Percentiles rank a stretch among this genome's conserved stretches.
phyloP scores from a whole-genome alignment of 2,797 vertebrate species.

The Kryptopterus vitreolus region DNA sequence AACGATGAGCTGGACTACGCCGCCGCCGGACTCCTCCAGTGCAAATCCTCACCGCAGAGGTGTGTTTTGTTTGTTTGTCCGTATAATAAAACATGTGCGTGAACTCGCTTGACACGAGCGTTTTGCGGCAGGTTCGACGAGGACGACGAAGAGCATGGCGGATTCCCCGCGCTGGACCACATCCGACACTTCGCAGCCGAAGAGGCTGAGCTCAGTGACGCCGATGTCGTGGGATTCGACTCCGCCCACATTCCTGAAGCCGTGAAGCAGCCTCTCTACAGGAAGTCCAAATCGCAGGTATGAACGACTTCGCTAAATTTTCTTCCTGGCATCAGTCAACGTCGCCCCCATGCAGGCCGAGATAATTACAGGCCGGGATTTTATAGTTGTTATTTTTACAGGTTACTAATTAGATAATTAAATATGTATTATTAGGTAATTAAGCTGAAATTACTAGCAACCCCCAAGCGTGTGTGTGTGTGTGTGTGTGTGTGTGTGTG shows the following conservation, averaged over 20 bases:
- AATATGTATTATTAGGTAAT: conserved; percentile 33
- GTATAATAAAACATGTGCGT: background rate
- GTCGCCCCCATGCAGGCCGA: background rate
- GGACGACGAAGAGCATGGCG: conserved; percentile 82
- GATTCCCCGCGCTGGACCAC: conserved; percentile 93
- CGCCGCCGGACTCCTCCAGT: conserved; percentile 79
- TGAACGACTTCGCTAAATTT: background rate
- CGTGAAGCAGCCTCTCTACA: conserved; percentile 93
- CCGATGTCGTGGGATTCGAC: conserved; percentile 81
- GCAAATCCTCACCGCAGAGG: conserved; percentile 88
- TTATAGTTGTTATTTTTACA: background rate
- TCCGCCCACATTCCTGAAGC: conserved; percentile 84
- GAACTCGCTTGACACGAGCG: background rate
- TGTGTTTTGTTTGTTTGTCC: conserved; percentile 50
- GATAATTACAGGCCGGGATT: background rate
- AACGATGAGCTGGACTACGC: conserved; percentile 84
- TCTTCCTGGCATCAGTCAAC: background rate
- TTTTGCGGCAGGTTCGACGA: conserved; percentile 80
- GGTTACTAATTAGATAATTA: conserved; percentile 29
- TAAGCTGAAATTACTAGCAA: conserved; percentile 23
- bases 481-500: background rate
- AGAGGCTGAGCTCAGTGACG: conserved; percentile 88
- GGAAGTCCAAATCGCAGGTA: conserved; percentile 99
- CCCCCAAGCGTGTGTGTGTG: conserved; percentile 17
- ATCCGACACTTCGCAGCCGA: conserved; percentile 96